Evolutionary conservation across 2,888 invertebrate species (phyloP), one percentile per base, ranked within the genome.

Genomic region (Thalpophila matura): DNA sequence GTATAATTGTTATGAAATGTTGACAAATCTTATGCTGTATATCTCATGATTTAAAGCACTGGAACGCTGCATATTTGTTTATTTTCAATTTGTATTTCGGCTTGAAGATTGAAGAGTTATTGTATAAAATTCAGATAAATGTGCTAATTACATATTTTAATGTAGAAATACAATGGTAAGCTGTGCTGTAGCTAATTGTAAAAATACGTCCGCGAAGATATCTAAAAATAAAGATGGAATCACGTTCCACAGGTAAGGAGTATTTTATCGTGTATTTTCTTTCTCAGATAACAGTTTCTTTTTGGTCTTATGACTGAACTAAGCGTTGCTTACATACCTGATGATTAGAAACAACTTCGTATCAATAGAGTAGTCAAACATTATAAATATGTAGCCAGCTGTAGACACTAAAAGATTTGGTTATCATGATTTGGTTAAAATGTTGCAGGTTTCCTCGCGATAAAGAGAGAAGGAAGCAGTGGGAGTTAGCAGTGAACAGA

Each of bases 181-280:
- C 40, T 93, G 93, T 84, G 91, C 89, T 26, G 87, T 93, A n/a
- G 57, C 78, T 0, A 86, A 77, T 49, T 93, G 93, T 61, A 92
- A 88, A 66, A 93, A 93, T 49, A 84, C 86, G 3, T 93, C 93
- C 0, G 88, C 85, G 0, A 93, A 91, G 75, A 86, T 89, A 70
- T 85, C 89, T n/a, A 93, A 93, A 77, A 82, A 88, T 58, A 91
- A 87, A 79, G 83, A 92, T 80, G 93, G 93, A 14, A 91, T 93
- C 56, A 89, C 92, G 16, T 93, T 92, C 82, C 93, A 93, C 72
- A 91, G 93, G 93, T 91, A 49, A 46, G 31, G 14, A 33, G 1
- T n/a, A n/a, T 24, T 49, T 18, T 12, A 51, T 40, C 16, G 0
- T n/a, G 37, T n/a, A 38, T 26, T 54, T 38, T 50, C 40, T 42